Evolutionary conservation across 2,113 vertebrate genomes (phyloP), one percentile per base, ranked within the genome.

Genomic region (Clarias gariepinus): DNA sequence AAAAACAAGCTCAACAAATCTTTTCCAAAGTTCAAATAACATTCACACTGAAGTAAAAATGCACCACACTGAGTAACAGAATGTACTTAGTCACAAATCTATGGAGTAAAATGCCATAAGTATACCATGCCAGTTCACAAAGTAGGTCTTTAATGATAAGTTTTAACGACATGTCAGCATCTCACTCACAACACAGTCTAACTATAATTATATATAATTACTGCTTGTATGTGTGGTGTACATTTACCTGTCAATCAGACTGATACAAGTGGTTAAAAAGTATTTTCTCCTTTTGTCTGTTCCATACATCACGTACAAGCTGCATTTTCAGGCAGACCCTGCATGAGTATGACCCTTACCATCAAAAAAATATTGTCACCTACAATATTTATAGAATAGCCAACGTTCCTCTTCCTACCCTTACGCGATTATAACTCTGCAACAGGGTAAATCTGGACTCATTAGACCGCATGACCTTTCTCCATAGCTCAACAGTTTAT

Each of bases 11-110:
- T 33, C 11, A 28, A 68, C 41, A 68, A 57, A 16, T 33, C 21
- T 25, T 66, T 82, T 15, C 12, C n/a, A 13, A 25, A 82, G 64
- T 36, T 33, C 16, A 47, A 25, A 76, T n/a, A 60, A 58, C 33
- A 74, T n/a, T 74, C 47, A 73, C 19, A 25, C 30, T n/a, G 12
- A 28, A 84, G 76, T 84, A 84, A 84, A 69, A n/a, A 7, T 57
- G 57, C 41, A 23, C 36, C 36, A 78, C 19, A 36, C 68, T 68
- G n/a, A 53, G 74, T 66, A 66, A 52, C 74, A 52, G 23, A n/a
- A 66, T 19, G 28, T 28, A 33, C 61, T 76, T 16, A 25, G 55
- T 84, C 57, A n/a, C 58, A 30, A 85, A 85, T 52, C 36, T 77
- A 63, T 53, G 15, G 57, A 58, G 63, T 74, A 55, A 47, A 79